Base-by-base conservation (phyloP, 2,888 invertebrate genomes). In the Phalangium opilio region DNA sequence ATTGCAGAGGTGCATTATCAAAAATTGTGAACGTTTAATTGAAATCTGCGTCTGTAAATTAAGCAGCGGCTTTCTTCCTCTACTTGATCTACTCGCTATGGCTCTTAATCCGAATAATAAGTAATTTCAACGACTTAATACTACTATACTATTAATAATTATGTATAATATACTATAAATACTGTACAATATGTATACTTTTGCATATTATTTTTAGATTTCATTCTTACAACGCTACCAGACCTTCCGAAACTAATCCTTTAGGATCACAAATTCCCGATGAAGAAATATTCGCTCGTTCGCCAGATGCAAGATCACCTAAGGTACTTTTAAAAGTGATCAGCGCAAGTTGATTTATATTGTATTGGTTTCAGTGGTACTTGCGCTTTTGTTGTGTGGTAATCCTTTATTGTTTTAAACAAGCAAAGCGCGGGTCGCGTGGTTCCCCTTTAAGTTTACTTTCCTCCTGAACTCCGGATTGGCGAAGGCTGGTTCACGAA, bases 41-140 rank as follows among this genome's bases (percentile, higher is more conserved):
- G 87, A 90, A 70, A 73, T 95, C 58, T 87, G 90, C 72, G 89
- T 90, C 57, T 75, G 85, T 60, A 93, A 93, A 70, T 73, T 95
- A 66, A 73, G 75, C 47, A 78, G 81, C 39, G 68, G 69, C 56
- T 90, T 90, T 78, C 83, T 87, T 61, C 84, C 89, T 61, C 75
- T 93, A 59, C 72, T 95, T 60, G 86, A 95, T 67, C 74, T 95
- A 59, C 72, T 95, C 57, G 84, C 89, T 51, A 85, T 93, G 79
- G 81, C 83, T 55, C 80, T 95, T 62, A 91, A 91, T 74, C 93
- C 93, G 47, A 83, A 81, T 64, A 91, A 86, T 72, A 95, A 93
- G 80, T 87, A 38, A 18, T 38, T 38, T 38, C 38, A 10, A 27
- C 8, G 27, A 8, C 27, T 27, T 33, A 39, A 44, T 36, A 40